Evolutionary conservation across 2,797 vertebrate species (phyloP).

Genomic region (Antennarius maculatus): DNA sequence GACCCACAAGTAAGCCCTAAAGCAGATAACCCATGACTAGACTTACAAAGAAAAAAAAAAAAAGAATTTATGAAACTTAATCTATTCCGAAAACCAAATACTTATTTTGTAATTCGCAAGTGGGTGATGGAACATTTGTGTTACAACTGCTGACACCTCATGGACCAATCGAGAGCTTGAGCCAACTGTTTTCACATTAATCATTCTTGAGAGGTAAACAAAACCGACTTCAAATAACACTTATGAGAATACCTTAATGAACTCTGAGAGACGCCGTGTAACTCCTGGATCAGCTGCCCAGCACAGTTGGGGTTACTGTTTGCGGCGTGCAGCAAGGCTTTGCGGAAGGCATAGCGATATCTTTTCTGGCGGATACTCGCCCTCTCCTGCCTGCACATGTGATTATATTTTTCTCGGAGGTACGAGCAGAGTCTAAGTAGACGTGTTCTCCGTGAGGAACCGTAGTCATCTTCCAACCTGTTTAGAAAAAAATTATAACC

Average conservation of each 20-base stretch:
- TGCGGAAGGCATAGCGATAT: slow-evolving; percentile 92
- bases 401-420: slow-evolving; percentile 98
- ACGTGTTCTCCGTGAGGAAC: slow-evolving; percentile 88
- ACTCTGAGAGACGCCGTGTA: slow-evolving; percentile 81
- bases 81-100: neutral
- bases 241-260: slow-evolving; percentile 79
- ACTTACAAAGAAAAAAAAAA: neutral
- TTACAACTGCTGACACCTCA: neutral
- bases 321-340: slow-evolving; percentile 95
- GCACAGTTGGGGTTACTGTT: slow-evolving; percentile 90
- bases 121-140: neutral
- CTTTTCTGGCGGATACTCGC: slow-evolving; percentile 93
- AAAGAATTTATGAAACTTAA: neutral
- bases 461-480: slow-evolving; percentile 86
- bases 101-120: neutral
- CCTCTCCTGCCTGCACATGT: slow-evolving; percentile 97
- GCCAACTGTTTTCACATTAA: neutral
- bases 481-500: slow-evolving; percentile 7
- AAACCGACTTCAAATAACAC: neutral
- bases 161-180: neutral
- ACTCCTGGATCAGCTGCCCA: slow-evolving; percentile 89
- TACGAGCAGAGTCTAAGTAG: slow-evolving; percentile 96
- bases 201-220: neutral
- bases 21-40: neutral
- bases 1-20: neutral